Conservation (phyloP, 2,888 invertebrate species). For the Scrobipalpa atriplicella region DNA sequence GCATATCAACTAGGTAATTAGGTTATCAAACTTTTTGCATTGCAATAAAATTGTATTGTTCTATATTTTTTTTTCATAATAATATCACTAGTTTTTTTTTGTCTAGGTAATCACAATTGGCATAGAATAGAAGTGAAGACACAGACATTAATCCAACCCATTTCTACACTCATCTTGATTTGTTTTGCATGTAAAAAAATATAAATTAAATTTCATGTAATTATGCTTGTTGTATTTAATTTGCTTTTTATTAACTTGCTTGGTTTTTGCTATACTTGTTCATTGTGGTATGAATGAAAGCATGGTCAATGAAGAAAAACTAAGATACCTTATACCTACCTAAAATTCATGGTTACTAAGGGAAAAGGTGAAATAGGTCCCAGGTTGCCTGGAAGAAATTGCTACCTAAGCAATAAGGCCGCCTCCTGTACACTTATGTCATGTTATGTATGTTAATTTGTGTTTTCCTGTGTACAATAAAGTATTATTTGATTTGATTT, state of each 20-base stretch:
- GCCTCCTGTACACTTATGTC: too few relatives aligned
- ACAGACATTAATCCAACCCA: not conserved
- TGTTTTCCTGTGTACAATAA: too few relatives aligned
- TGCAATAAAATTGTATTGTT: not conserved
- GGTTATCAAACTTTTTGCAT: slow-evolving; percentile 2
- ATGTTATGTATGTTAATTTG: too few relatives aligned
- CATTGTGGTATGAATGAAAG: not conserved
- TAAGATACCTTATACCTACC: not conserved
- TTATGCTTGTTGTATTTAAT: not conserved
- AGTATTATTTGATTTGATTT: too few relatives aligned
- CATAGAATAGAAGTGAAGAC: not conserved
- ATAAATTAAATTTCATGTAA: too few relatives aligned
- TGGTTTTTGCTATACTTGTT: not conserved
- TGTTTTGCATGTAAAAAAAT: slow-evolving; percentile 10
- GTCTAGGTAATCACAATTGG: not conserved
- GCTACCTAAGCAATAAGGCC: too few relatives aligned
- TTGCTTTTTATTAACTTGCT: slow-evolving; percentile 4
- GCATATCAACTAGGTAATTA: slow-evolving; percentile 13
- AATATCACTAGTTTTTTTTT: slow-evolving; percentile 3
- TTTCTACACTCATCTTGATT: not conserved
- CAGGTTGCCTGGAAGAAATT: too few relatives aligned
- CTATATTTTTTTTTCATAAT: not conserved
- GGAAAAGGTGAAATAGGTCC: too few relatives aligned
- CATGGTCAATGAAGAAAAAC: not conserved
- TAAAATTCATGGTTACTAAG: too few relatives aligned